phyloP scores from a whole-genome alignment of 64 coral and sea anemone species.

The Catalaphyllia jardinei region DNA sequence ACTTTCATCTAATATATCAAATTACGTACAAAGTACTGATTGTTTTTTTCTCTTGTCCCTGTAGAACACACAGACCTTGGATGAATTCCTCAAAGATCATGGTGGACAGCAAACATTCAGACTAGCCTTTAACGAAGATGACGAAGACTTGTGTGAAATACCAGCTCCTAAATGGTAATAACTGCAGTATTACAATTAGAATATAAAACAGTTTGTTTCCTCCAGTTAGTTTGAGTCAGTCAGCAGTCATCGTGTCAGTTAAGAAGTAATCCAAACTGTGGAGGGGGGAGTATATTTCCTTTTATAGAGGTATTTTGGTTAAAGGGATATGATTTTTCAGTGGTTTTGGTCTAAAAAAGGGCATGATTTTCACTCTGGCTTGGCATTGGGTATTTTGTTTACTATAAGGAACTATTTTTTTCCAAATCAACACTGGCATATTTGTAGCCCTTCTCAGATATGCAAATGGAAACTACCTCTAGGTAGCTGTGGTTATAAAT shows the following conservation, averaged over 20 bases:
- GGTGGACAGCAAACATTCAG: slow-evolving; percentile 60
- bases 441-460: too few relatives aligned
- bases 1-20: background rate
- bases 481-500: too few relatives aligned
- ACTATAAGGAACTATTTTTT: too few relatives aligned
- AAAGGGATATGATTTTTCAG: too few relatives aligned
- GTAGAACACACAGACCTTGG: slow-evolving; percentile 89
- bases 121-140: slow-evolving; percentile 19
- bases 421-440: too few relatives aligned
- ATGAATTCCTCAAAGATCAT: slow-evolving; percentile 85
- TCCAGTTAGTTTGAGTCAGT: background rate
- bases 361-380: too few relatives aligned
- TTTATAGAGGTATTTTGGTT: too few relatives aligned
- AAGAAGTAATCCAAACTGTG: too few relatives aligned
- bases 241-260: background rate
- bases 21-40: background rate
- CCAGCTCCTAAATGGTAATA: slow-evolving; percentile 29
- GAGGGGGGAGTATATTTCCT: too few relatives aligned
- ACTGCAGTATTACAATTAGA: background rate
- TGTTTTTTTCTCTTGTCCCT: background rate
- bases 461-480: too few relatives aligned
- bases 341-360: too few relatives aligned
- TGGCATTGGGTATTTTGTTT: too few relatives aligned
- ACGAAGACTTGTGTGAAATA: slow-evolving; percentile 68
- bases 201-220: background rate